Conservation (phyloP, 2,797 vertebrate species). For the Leptatherina wallacei region DNA sequence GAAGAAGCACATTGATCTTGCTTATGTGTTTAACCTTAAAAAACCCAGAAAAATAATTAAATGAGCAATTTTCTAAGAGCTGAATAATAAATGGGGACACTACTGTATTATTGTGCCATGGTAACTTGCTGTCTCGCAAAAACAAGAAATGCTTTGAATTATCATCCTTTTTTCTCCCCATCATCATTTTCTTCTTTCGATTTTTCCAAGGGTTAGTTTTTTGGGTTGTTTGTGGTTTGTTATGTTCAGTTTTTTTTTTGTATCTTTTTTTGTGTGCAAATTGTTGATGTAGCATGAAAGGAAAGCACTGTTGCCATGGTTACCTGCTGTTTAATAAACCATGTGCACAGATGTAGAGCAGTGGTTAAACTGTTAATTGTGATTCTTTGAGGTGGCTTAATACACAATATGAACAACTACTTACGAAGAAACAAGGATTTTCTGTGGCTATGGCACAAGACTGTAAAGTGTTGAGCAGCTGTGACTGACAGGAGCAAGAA, state of each 20-base stretch:
- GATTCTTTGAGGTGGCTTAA: neutral
- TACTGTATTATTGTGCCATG: neutral
- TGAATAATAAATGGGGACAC: neutral
- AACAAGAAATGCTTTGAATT: neutral
- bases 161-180: neutral
- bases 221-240: neutral
- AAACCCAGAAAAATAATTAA: neutral
- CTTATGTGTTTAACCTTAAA: neutral
- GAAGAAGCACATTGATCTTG: neutral
- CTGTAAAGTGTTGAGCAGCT: neutral
- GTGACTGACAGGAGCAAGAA: neutral
- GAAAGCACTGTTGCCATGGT: slow-evolving; percentile 24
- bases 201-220: slow-evolving; percentile 4
- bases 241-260: neutral
- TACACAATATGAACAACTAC: slow-evolving; percentile 19
- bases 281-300: slow-evolving; percentile 23
- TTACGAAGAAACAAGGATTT: slow-evolving; percentile 10
- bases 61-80: neutral
- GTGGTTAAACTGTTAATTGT: slow-evolving; percentile 2
- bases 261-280: neutral
- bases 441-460: neutral
- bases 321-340: slow-evolving; percentile 30
- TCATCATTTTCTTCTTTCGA: slow-evolving; percentile 7
- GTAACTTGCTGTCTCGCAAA: slow-evolving; percentile 1
- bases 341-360: slow-evolving; percentile 8